Evolutionary conservation across 1,140 invertebrate species (phyloP).

Genomic region (Drosophila simulans): DNA sequence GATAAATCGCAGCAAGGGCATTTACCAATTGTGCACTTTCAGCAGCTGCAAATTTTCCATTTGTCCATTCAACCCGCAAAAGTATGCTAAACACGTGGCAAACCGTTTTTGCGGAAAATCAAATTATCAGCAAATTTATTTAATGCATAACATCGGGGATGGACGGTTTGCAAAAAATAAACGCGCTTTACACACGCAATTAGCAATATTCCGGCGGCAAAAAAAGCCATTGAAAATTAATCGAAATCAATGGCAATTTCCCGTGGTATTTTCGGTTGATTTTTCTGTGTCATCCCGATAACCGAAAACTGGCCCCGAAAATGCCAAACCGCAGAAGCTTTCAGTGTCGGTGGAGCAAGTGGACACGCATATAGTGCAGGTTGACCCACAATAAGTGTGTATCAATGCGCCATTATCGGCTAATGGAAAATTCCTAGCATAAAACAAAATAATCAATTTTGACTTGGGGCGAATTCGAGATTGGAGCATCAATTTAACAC

Average conservation of each 20-base stretch:
- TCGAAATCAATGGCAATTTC: conserved; percentile 44
- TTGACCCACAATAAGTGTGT: conserved; percentile 17
- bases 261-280: conserved; percentile 45
- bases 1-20: conserved; percentile 31
- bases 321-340: conserved; percentile 43
- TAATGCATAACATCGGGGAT: conserved; percentile 34
- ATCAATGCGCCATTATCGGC: conserved; percentile 36
- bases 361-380: neutral
- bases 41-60: conserved; percentile 6
- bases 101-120: conserved; percentile 39
- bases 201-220: conserved; percentile 26
- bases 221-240: conserved; percentile 48
- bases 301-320: conserved; percentile 31
- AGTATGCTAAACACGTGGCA: conserved; percentile 52
- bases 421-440: conserved; percentile 19
- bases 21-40: conserved; percentile 31
- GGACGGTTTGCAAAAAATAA: conserved; percentile 6
- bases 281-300: conserved; percentile 33
- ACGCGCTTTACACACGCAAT: conserved; percentile 37
- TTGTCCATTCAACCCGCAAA: conserved; percentile 3
- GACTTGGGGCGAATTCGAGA: neutral
- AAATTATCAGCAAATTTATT: conserved; percentile 53
- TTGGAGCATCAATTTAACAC: conserved; percentile 49
- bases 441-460: conserved; percentile 23
- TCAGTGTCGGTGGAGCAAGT: conserved; percentile 2